These are phyloP conservation scores for Orius insidiosus DNA, from an alignment of 1,140 invertebrate genomes.

Conservation along the genomic window DNA sequence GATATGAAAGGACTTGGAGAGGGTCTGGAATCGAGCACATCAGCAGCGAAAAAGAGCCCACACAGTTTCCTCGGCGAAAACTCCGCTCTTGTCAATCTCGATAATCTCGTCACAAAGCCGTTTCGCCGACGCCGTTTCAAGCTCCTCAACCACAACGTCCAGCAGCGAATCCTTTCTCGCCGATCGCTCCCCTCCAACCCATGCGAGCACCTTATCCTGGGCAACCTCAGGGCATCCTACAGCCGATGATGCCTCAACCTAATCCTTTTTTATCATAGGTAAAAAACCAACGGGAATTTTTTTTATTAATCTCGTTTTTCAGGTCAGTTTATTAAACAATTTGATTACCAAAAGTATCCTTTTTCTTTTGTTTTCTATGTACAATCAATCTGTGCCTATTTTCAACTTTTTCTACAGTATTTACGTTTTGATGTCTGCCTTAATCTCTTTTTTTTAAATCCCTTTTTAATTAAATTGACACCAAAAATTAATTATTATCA, in stretches of 20 bases:
- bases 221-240: constrained; percentile 7
- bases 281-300: not conserved
- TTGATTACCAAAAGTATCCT: not conserved
- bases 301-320: not conserved
- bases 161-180: constrained; percentile 16
- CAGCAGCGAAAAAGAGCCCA: constrained; percentile 62
- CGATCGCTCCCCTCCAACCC: constrained; percentile 10
- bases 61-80: constrained; percentile 88
- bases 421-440: too few species aligned
- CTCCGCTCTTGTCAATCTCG: constrained; percentile 81
- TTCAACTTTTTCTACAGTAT: not conserved
- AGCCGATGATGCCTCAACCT: constrained; percentile 14
- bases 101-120: constrained; percentile 64
- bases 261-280: constrained; percentile 18
- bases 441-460: too few species aligned
- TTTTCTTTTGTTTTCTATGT: not conserved
- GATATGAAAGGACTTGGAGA: constrained; percentile 44
- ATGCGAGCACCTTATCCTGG: constrained; percentile 4
- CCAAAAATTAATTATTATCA: too few species aligned
- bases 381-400: not conserved
- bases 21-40: constrained; percentile 26
- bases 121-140: constrained; percentile 16
- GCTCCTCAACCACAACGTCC: constrained; percentile 16
- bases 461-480: too few species aligned
- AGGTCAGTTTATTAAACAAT: constrained; percentile 1